Percentiles rank a stretch among this genome's conserved stretches.
These are phyloP conservation scores for Trididemnum clinides DNA, from an alignment of 23 tunicate genomes.

Conservation along the genomic window DNA sequence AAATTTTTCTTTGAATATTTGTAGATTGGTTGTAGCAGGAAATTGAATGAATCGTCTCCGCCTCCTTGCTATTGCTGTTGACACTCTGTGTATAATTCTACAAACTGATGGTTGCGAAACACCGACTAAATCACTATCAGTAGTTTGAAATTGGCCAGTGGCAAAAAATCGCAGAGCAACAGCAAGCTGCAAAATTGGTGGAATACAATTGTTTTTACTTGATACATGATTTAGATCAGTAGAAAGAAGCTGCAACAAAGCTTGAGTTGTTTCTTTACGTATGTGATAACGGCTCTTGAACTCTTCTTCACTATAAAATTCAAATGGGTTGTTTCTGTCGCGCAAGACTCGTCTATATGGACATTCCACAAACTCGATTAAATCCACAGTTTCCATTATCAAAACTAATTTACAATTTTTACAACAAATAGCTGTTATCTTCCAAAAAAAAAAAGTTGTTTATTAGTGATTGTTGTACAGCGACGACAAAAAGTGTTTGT, in stretches of 20 bases:
- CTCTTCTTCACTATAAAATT: background rate
- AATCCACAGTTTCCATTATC: background rate
- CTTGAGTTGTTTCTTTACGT: background rate
- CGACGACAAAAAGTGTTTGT: too few relatives aligned
- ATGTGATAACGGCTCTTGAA: background rate
- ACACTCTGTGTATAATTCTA: background rate
- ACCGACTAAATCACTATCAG: constrained; percentile 28
- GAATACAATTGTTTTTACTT: background rate
- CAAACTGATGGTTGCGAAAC: constrained; percentile 17
- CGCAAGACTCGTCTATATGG: background rate
- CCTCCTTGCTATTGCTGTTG: background rate
- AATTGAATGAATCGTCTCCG: background rate
- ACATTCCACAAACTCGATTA: background rate
- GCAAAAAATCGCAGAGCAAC: constrained; percentile 7
- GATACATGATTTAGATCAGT: background rate
- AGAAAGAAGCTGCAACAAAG: background rate
- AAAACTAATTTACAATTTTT: background rate
- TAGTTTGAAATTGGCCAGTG: constrained; percentile 33
- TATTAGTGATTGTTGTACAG: too few relatives aligned
- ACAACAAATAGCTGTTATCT: too few relatives aligned
- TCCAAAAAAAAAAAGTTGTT: too few relatives aligned
- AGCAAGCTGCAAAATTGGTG: background rate
- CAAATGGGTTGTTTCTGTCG: background rate
- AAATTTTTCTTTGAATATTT: background rate
- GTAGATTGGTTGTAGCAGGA: background rate